Evolutionary conservation across 2,888 invertebrate genomes (phyloP).

Genomic region (Drosophila meridiana): DNA sequence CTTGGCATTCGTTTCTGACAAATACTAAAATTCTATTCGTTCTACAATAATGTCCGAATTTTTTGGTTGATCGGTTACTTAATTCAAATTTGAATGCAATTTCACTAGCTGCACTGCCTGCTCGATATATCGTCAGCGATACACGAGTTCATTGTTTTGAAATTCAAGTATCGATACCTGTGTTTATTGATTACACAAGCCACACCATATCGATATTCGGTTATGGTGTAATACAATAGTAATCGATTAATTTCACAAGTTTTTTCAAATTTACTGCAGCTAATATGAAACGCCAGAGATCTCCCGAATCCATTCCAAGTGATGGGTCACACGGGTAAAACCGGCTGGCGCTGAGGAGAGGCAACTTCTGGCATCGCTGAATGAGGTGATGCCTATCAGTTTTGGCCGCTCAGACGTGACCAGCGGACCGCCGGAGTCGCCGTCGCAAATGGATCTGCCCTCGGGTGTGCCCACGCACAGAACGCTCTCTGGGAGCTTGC

Average conservation of each 20-base stretch:
- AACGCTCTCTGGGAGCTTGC: slow-evolving; percentile 58
- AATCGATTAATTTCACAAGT: not conserved
- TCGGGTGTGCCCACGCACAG: slow-evolving; percentile 46
- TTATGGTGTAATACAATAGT: not conserved
- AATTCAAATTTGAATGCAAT: not conserved
- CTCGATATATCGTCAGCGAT: not conserved
- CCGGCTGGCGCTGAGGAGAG: slow-evolving; percentile 52
- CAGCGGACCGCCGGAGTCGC: slow-evolving; percentile 66
- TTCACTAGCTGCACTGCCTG: not conserved
- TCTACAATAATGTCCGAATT: not conserved
- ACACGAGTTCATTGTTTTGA: not conserved
- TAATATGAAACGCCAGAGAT: slow-evolving; percentile 57
- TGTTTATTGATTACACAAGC: rapidly evolving
- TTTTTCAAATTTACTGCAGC: not conserved
- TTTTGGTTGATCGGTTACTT: not conserved
- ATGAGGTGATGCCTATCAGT: slow-evolving; percentile 59
- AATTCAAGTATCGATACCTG: not conserved
- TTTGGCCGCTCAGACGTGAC: slow-evolving; percentile 27
- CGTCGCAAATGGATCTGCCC: slow-evolving; percentile 56
- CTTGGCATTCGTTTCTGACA: not conserved
- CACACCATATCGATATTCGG: not conserved
- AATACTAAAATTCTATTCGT: not conserved
- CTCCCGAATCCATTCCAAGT: slow-evolving; percentile 58
- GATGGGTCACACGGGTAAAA: slow-evolving; percentile 57
- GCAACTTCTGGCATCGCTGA: slow-evolving; percentile 53